Percentiles rank a stretch among this genome's conserved stretches.
Evolutionary conservation across 2,888 invertebrate genomes (phyloP).

Genomic region (Pristionchus mayeri): DNA sequence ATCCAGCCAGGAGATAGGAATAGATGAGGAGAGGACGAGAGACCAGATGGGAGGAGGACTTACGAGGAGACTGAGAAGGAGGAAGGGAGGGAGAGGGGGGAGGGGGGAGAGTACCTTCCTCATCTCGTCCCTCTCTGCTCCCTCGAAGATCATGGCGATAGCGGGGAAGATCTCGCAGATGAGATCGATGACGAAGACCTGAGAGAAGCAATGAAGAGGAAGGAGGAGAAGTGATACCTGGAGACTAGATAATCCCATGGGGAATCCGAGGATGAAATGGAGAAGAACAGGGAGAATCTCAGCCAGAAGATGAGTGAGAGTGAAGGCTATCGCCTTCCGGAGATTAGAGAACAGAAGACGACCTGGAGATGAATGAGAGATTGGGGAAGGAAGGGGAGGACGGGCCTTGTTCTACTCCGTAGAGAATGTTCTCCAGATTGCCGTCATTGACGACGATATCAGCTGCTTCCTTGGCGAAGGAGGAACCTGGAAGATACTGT

Average conservation of each 20-base stretch:
- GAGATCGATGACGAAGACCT: constrained; percentile 50
- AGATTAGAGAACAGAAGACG: constrained; percentile 63
- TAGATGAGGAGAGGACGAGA: constrained; percentile 56
- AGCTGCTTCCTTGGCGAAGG: constrained; percentile 64
- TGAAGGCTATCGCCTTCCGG: constrained; percentile 62
- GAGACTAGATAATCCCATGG: constrained; percentile 59
- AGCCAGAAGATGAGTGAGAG: constrained; percentile 64
- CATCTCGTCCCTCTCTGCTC: constrained; percentile 52
- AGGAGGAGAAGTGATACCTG: constrained; percentile 52
- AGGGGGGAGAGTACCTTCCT: constrained; percentile 35
- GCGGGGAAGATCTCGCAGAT: constrained; percentile 50
- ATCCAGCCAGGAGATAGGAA: constrained; percentile 58
- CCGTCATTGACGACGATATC: constrained; percentile 58
- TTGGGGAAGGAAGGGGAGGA: background rate
- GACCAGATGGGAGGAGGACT: constrained; percentile 52
- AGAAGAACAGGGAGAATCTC: constrained; percentile 64
- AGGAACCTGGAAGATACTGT: constrained; percentile 45
- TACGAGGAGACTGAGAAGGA: constrained; percentile 48
- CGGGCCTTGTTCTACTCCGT: constrained; percentile 53
- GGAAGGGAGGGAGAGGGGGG: background rate
- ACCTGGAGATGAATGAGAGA: constrained; percentile 22
- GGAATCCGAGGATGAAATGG: constrained; percentile 62
- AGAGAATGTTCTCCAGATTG: constrained; percentile 54
- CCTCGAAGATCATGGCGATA: constrained; percentile 51
- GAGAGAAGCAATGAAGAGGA: background rate